phyloP scores from a whole-genome alignment of 2,888 invertebrate species.

The Tenthredo scrophulariae region DNA sequence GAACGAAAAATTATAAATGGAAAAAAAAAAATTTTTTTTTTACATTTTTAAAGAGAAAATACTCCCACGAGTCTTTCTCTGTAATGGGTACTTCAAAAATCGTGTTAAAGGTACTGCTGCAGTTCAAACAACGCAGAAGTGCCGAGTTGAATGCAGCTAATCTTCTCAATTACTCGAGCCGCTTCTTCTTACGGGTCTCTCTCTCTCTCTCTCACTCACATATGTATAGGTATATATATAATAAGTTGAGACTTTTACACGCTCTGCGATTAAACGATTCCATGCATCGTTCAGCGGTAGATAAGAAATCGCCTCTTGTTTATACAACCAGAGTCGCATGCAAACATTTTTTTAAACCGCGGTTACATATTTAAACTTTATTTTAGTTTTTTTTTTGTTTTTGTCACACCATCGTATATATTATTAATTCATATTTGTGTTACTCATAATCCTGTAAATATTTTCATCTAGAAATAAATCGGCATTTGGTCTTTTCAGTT shows the following conservation, averaged over 20 bases:
- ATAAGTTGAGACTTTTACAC: neutral
- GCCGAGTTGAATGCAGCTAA: neutral
- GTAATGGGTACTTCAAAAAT: neutral
- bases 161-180: slow-evolving; percentile 27
- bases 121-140: neutral
- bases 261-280: slow-evolving; percentile 12
- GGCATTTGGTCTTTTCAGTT: too few relatives aligned
- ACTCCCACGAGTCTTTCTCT: slow-evolving; percentile 12
- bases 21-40: neutral
- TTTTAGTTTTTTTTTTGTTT: neutral
- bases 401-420: neutral
- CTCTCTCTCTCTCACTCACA: neutral
- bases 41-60: neutral
- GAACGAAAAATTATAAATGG: too few relatives aligned
- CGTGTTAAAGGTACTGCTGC: neutral
- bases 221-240: neutral
- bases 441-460: neutral
- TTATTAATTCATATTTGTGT: neutral
- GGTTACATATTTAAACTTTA: slow-evolving; percentile 16
- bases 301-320: slow-evolving; percentile 26
- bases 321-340: neutral
- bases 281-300: neutral
- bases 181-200: neutral
- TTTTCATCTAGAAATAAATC: neutral
- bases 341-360: slow-evolving; percentile 17